Evolutionary conservation across 1,140 invertebrate species (phyloP), one percentile per base, ranked within the genome.

Genomic region (Neodiprion lecontei): DNA sequence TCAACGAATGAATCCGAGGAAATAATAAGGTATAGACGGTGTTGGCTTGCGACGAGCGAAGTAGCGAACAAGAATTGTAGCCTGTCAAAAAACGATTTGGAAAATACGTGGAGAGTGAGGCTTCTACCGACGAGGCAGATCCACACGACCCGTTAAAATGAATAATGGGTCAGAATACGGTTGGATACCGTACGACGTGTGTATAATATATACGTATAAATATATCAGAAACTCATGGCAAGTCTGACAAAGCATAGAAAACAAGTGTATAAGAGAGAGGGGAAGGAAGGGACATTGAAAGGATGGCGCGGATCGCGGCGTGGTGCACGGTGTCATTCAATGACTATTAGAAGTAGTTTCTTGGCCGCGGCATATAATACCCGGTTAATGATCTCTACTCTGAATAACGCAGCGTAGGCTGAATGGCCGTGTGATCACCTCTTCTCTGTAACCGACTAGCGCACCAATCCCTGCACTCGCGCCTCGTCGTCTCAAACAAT

Each of bases 371-470:
- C 11, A 9, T 14, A 61, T 61, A 61, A 61, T 61, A 61, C 5
- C 9, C 9, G 53, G 53, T 61, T 61, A 61, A 61, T 61, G 53
- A 61, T 61, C 53, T 61, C 53, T 17, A 61, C 53, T 61, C n/a
- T 61, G 53, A 61, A 61, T 61, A 17, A 14, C 11, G 11, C 11
- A 14, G 53, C 11, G 5, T 2, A 40, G 11, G 9, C 53, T 61
- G 53, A 61, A 61, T 61, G 53, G 53, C 28, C 53, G 53, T 61
- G 53, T 61, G 53, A 61, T 61, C 53, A 61, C 53, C 53, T 61
- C 53, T 61, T 61, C 53, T 40, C 28, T 40, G 28, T 40, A 40
- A 40, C 28, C 5, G 28, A 40, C 28, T 1, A 40, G 28, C 28
- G 28, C 28, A 40, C 28, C 28, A 40, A 40, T 40, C 28, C 28